These are phyloP conservation scores for Borostomias antarcticus DNA, from an alignment of 2,797 vertebrate genomes.

Conservation along the genomic window DNA sequence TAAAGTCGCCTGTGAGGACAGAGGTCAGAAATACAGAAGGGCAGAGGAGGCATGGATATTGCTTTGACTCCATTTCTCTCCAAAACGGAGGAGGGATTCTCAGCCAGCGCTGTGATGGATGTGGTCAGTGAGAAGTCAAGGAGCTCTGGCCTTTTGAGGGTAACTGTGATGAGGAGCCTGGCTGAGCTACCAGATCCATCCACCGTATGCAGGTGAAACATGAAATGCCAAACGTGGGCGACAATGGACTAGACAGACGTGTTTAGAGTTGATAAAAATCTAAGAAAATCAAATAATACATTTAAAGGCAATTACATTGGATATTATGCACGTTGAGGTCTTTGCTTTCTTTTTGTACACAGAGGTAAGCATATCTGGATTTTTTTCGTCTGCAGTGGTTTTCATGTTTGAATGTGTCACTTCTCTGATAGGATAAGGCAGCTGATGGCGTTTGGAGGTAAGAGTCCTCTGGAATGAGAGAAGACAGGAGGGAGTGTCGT, in stretches of 20 bases:
- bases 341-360: neutral
- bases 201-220: neutral
- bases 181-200: neutral
- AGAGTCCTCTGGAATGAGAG: neutral
- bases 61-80: conserved; percentile 57
- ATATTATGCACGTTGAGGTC: too few relatives aligned
- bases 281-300: too few relatives aligned
- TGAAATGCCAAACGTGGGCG: neutral
- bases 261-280: too few relatives aligned
- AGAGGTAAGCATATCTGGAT: too few relatives aligned
- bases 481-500: neutral
- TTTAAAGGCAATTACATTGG: too few relatives aligned
- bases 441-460: neutral
- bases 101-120: conserved; percentile 29
- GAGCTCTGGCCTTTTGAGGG: conserved; percentile 21
- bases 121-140: conserved; percentile 25
- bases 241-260: neutral
- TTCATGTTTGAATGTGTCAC: neutral
- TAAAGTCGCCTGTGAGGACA: neutral
- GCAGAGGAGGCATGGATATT: conserved; percentile 23
- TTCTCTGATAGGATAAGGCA: neutral
- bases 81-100: conserved; percentile 31
- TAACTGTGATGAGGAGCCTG: conserved; percentile 27
- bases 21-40: neutral
- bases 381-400: neutral